These are phyloP conservation scores for Rhinolophus sinicus DNA, from an alignment of 2,113 vertebrate genomes.

Conservation along the genomic window DNA sequence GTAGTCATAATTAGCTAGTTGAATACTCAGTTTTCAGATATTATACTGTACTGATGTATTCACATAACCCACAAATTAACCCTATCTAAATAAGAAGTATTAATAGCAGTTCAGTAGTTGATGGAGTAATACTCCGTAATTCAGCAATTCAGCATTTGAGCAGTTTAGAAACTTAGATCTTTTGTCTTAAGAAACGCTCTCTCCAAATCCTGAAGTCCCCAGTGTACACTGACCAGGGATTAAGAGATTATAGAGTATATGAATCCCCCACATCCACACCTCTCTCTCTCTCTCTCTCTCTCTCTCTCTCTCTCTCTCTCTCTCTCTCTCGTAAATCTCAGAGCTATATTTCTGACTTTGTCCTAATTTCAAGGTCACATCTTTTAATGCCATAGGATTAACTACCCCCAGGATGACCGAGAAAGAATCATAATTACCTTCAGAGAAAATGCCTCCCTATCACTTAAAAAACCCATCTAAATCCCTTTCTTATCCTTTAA, in stretches of 20 bases:
- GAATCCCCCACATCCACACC: neutral
- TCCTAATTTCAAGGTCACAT: neutral
- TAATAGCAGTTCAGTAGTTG: neutral
- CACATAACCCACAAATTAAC: neutral
- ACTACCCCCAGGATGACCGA: neutral
- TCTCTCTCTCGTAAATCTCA: neutral
- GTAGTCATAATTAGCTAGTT: neutral
- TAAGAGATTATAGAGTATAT: neutral
- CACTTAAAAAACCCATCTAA: neutral
- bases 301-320: neutral
- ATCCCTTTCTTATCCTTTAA: conserved; percentile 17
- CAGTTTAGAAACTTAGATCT: neutral
- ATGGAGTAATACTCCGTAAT: neutral
- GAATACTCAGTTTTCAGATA: neutral
- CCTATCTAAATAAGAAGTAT: neutral
- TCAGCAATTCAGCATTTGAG: neutral
- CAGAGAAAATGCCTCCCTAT: neutral
- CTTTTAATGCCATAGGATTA: neutral
- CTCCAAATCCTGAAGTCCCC: neutral
- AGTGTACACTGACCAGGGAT: neutral
- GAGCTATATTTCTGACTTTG: neutral
- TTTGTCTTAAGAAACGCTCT: neutral
- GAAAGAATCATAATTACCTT: neutral
- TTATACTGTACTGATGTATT: neutral
- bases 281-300: neutral